Conservation (phyloP, 2,113 vertebrate genomes). For the Colistium nudipinnis region DNA sequence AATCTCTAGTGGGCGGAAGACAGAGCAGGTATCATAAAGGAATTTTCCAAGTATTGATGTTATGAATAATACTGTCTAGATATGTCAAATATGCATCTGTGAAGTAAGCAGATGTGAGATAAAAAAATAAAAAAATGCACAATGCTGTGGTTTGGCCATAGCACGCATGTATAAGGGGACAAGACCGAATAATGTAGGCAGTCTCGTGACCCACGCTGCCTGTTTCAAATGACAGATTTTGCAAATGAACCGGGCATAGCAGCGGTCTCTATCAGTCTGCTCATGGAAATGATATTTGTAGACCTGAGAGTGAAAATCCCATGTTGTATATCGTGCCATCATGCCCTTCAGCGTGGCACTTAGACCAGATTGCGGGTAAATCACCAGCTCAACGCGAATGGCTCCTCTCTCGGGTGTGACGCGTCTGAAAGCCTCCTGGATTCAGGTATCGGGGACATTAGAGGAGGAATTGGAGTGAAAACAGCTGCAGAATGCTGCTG, state of each 20-base stretch:
- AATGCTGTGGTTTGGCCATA: conserved; percentile 74
- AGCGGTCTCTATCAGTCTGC: conserved; percentile 39
- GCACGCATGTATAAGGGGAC: conserved; percentile 24
- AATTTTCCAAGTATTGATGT: conserved; percentile 9
- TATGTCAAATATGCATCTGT: conserved; percentile 11
- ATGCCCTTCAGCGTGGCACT: conserved; percentile 71
- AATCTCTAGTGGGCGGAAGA: conserved; percentile 77
- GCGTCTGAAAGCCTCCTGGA: conserved; percentile 48
- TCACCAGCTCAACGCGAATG: conserved; percentile 58
- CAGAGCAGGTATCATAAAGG: conserved; percentile 29
- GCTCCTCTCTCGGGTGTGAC: conserved; percentile 55
- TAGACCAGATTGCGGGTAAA: conserved; percentile 71
- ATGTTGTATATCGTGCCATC: conserved; percentile 39
- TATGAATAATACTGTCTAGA: background rate
- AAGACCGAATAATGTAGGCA: conserved; percentile 14
- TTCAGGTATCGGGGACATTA: conserved; percentile 60
- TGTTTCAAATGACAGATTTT: conserved; percentile 38
- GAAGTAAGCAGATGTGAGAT: conserved; percentile 8
- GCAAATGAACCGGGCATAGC: conserved; percentile 37
- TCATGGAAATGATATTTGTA: conserved; percentile 41
- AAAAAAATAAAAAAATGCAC: conserved; percentile 45
- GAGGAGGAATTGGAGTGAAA: conserved; percentile 52
- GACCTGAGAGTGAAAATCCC: conserved; percentile 59
- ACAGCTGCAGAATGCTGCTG: conserved; percentile 64
- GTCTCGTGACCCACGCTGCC: background rate